Percentiles rank a stretch among this genome's conserved stretches.
phyloP scores from a whole-genome alignment of 2,888 invertebrate genomes.

The Halictus quadricinctus region DNA sequence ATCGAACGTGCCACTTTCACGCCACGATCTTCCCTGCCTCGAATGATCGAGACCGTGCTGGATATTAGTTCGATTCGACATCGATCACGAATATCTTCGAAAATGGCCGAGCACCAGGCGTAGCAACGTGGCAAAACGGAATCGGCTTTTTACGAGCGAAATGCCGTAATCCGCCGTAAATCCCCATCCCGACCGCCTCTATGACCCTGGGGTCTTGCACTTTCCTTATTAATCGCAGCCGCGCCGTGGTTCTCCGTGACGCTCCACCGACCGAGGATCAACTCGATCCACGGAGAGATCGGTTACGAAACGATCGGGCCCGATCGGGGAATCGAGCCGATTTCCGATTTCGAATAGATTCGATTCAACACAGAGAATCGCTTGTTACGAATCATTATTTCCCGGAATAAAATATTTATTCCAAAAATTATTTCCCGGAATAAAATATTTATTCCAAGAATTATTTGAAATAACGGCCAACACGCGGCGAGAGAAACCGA shows the following conservation, averaged over 20 bases:
- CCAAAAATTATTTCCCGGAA: too few species aligned
- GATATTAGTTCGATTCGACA: not conserved
- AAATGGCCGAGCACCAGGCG: not conserved
- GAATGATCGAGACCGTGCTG: not conserved
- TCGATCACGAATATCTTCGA: constrained; percentile 3
- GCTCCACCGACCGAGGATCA: not conserved
- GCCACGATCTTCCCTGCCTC: not conserved
- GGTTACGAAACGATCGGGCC: constrained; percentile 2
- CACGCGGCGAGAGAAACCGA: too few species aligned
- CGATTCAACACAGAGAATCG: too few species aligned
- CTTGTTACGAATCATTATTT: too few species aligned
- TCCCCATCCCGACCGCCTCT: not conserved
- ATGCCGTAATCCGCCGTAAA: constrained; percentile 2
- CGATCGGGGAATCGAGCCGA: not conserved
- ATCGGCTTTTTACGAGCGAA: not conserved
- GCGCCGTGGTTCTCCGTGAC: constrained; percentile 1
- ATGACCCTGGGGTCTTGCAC: constrained; percentile 8
- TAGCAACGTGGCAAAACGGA: not conserved
- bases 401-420: too few species aligned
- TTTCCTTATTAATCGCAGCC: constrained; percentile 1
- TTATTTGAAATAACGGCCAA: too few species aligned
- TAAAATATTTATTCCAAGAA: too few species aligned
- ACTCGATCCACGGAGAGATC: constrained; percentile 10
- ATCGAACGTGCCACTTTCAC: not conserved
- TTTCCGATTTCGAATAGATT: too few species aligned